These are phyloP conservation scores for Agonum fuliginosum DNA, from an alignment of 2,888 invertebrate genomes.

Conservation along the genomic window DNA sequence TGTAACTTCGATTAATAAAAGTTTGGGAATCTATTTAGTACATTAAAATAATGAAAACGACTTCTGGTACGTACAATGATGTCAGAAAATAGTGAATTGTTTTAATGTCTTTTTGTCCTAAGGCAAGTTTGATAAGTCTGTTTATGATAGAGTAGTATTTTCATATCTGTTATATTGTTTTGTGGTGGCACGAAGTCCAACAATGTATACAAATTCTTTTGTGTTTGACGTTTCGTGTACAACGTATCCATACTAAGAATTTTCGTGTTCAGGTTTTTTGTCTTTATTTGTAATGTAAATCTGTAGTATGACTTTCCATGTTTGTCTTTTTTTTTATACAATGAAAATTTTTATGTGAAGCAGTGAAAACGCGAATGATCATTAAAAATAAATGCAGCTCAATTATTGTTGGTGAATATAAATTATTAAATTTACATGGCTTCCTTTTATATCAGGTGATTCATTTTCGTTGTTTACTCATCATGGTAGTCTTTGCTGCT, in stretches of 20 bases:
- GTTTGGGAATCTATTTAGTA: not conserved
- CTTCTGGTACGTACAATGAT: constrained; percentile 50
- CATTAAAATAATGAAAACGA: constrained; percentile 46
- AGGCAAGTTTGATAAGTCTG: constrained; percentile 54
- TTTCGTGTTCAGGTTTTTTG: constrained; percentile 26
- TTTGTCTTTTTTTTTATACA: constrained; percentile 7
- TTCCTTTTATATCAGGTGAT: constrained; percentile 58
- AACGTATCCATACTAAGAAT: constrained; percentile 16
- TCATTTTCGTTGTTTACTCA: constrained; percentile 57
- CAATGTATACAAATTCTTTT: constrained; percentile 30
- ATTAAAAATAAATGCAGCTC: constrained; percentile 1
- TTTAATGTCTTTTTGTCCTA: constrained; percentile 43
- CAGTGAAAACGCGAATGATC: not conserved
- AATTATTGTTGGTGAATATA: constrained; percentile 16
- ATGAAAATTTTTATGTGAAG: not conserved
- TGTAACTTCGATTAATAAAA: constrained; percentile 42
- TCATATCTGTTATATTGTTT: constrained; percentile 47
- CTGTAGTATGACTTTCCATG: constrained; percentile 23
- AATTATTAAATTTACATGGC: constrained; percentile 56
- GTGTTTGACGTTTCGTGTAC: constrained; percentile 23
- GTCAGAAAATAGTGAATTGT: constrained; percentile 33
- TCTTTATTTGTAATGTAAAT: constrained; percentile 39
- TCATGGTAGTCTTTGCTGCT: constrained; percentile 1
- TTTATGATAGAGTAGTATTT: constrained; percentile 52
- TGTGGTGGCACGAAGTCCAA: constrained; percentile 29